Evolutionary conservation across 92 coral and sea anemone species (phyloP), one percentile per base, ranked within the genome.

Genomic region (Zoanthus gigantus): DNA sequence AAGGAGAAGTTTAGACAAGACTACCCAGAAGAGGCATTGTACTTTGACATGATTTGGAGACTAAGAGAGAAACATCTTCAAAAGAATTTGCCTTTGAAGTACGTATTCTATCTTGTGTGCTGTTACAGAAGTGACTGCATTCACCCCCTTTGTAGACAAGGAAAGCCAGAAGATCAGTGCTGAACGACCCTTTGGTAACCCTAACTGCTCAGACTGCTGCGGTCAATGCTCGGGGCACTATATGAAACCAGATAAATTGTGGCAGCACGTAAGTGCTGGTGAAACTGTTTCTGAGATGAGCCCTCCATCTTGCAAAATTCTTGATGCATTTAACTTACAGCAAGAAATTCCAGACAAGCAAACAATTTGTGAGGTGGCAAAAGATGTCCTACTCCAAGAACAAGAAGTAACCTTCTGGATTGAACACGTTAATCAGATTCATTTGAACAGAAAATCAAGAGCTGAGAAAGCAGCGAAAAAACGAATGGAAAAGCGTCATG

Each of bases 41-140:
- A 86, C 81, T 91, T 93, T 91, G 94, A 93, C 79, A 74, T 44
- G 76, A 85, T 91, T 42, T 93, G 96, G 96, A 82, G 56, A 71
- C 91, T 93, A 57, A 89, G 91, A 56, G 88, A 89, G 87, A 91
- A 67, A 82, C 90, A 90, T 79, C 72, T 90, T 61, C 87, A 63
- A 32, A 72, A 90, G 72, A 84, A 86, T 80, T 82, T 90, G 61
- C 84, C 84, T 74, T 82, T 84, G 68, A 90, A 86, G 71, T 90
- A 90, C 67, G 82, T 90, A 67, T 90, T 90, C 88, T 83, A 78
- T 52, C 87, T 90, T 56, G 69, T 83, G 48, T 86, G 87, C 92
- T 85, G 89, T 66, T 90, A 90, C 77, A 74, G 54, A 73, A 79
- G 86, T 32, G 89, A 90, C 86, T 78, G 92, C 72, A 66, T 90